Percentiles rank a stretch among this genome's conserved stretches.
Evolutionary conservation across 2,797 vertebrate species (phyloP).

Genomic region (Falco novaeseelandiae): DNA sequence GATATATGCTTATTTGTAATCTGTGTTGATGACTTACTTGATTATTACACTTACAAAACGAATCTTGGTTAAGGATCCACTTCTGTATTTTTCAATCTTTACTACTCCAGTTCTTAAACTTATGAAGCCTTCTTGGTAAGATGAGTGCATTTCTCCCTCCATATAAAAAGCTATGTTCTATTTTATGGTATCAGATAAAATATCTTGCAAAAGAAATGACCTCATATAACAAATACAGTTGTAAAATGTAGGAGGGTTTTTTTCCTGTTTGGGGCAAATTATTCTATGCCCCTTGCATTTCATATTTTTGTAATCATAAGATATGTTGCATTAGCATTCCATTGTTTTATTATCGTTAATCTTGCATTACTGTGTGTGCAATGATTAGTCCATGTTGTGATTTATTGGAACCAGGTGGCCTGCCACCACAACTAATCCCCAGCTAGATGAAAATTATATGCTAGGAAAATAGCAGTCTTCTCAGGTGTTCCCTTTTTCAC

Average conservation of each 20-base stretch:
- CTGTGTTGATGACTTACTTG: background rate
- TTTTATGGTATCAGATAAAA: background rate
- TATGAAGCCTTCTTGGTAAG: background rate
- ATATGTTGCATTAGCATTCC: background rate
- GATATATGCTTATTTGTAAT: background rate
- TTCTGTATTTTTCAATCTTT: background rate
- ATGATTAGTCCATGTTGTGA: background rate
- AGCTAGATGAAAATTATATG: background rate
- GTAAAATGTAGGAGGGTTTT: background rate
- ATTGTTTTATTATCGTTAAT: background rate
- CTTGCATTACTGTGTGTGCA: background rate
- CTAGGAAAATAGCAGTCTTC: background rate
- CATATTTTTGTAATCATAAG: background rate
- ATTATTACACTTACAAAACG: background rate
- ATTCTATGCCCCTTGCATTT: background rate
- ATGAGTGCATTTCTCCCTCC: background rate
- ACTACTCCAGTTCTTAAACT: background rate
- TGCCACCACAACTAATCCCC: background rate
- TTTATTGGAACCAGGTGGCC: background rate
- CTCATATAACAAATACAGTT: background rate
- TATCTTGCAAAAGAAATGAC: background rate
- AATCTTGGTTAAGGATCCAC: background rate
- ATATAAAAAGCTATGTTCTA: background rate
- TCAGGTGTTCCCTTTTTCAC: background rate
- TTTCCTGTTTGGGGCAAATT: background rate